These are phyloP conservation scores for Pelvicachromis taeniatus DNA, from an alignment of 2,113 vertebrate species.

Conservation along the genomic window DNA sequence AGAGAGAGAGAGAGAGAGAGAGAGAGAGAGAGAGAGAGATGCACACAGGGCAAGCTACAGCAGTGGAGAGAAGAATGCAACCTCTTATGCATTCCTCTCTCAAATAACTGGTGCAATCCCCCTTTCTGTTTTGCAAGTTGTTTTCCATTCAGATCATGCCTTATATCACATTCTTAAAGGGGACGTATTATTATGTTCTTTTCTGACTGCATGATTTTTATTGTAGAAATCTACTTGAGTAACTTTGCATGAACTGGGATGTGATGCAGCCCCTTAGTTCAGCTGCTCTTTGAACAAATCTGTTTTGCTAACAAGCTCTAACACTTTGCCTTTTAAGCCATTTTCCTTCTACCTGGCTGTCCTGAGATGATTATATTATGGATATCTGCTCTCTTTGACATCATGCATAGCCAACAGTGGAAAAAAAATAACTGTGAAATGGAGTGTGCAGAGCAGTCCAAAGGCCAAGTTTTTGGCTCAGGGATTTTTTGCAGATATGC, in stretches of 20 bases:
- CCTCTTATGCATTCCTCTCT: constrained; percentile 69
- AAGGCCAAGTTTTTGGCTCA: background rate
- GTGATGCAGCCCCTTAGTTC: background rate
- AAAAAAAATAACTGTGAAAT: background rate
- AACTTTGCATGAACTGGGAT: background rate
- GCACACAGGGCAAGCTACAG: constrained; percentile 59
- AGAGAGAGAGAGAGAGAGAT: constrained; percentile 20
- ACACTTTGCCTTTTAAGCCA: background rate
- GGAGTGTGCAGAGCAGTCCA: background rate
- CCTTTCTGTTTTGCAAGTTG: background rate
- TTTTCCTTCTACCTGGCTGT: background rate
- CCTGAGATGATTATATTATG: background rate
- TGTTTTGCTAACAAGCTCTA: background rate
- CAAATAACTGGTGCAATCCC: constrained; percentile 60
- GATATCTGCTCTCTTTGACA: background rate
- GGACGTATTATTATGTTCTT: background rate
- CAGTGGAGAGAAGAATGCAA: constrained; percentile 68
- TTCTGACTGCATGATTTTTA: background rate
- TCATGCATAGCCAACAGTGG: background rate
- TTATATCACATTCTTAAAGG: background rate
- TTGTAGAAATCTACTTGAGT: background rate
- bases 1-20: constrained; percentile 2
- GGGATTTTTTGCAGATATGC: background rate
- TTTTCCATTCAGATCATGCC: background rate
- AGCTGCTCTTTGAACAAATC: background rate